Evolutionary conservation across 2,888 invertebrate genomes (phyloP), one percentile per base, ranked within the genome.

Genomic region (Sphaerophoria rueppellii): DNA sequence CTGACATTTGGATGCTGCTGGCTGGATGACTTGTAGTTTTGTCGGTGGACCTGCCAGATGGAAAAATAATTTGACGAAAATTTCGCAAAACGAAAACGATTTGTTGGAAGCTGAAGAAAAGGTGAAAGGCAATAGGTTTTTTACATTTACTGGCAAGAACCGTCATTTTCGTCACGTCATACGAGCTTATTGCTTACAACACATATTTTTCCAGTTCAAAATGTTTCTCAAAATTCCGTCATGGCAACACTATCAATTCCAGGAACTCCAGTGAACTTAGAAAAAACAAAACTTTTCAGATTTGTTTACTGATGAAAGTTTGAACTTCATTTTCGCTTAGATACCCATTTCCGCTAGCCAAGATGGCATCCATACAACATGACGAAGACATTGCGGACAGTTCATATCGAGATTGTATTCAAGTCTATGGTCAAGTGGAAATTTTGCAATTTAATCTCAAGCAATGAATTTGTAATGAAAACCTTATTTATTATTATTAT

Each of bases 271-370:
- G 50, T 11, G 46, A 14, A 70, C 60, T 11, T 35, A 24, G 34
- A 61, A 6, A 54, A 75, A 46, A 16, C 57, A 43, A 61, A 69
- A 69, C 40, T 73, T 82, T 61, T 58, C 4, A 32, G 70, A 58
- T 76, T 81, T 76, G 76, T 81, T 80, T 80, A 48, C 48, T 55
- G 61, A 80, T 54, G 61, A 34, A 69, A 69, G 69, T 67, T 63
- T 55, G 11, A 37, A 37, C 50, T 37, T 50, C 54, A 34, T 24
- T 32, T 74, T 54, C 40, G 55, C 50, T 50, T n/a, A 24, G 63
- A 37, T 14, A 4, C 40, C 9, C 11, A 24, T 24, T 24, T 24
- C 24, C 24, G 24, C 24, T 24, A 24, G 11, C 14, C 6, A 52
- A 54, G 57, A 63, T 40, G 48, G 14, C 16, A 55, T 32, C 57